Percentiles rank a stretch among this genome's conserved stretches.
These are phyloP conservation scores for Myoxocephalus aenaeus DNA, from an alignment of 2,797 vertebrate species.

Conservation along the genomic window DNA sequence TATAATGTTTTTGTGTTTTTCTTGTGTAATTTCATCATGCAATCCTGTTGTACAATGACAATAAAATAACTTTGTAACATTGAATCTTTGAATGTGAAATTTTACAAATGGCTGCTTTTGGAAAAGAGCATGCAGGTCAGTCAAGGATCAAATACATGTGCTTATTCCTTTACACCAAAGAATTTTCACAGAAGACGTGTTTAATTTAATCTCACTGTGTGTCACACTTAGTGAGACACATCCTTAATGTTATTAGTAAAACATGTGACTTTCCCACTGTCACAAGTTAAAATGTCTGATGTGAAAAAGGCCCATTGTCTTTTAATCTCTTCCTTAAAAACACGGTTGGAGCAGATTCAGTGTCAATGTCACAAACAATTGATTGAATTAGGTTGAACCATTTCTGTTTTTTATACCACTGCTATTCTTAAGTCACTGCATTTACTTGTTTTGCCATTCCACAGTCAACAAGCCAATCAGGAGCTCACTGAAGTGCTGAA, in stretches of 20 bases:
- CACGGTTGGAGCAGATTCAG: background rate
- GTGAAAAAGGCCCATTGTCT: background rate
- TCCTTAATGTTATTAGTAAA: background rate
- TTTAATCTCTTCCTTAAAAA: background rate
- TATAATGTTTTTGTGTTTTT: no score
- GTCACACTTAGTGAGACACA: background rate
- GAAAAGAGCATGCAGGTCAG: no score
- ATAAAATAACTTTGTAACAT: no score
- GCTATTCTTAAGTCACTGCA: background rate
- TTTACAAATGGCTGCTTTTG: no score
- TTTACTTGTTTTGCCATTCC: background rate
- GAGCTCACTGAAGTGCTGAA: constrained; percentile 88
- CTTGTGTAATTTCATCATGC: no score
- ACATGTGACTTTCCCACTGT: background rate
- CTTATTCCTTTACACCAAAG: no score
- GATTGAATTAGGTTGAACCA: background rate
- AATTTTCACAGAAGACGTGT: no score
- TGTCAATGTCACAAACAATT: background rate
- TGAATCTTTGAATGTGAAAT: background rate
- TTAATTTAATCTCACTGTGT: no score
- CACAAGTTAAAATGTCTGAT: background rate
- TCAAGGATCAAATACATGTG: no score
- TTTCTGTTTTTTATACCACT: background rate
- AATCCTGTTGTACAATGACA: no score
- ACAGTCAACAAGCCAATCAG: constrained; percentile 75